Evolutionary conservation across 2,113 vertebrate genomes (phyloP).

Genomic region (Rattus rattus): DNA sequence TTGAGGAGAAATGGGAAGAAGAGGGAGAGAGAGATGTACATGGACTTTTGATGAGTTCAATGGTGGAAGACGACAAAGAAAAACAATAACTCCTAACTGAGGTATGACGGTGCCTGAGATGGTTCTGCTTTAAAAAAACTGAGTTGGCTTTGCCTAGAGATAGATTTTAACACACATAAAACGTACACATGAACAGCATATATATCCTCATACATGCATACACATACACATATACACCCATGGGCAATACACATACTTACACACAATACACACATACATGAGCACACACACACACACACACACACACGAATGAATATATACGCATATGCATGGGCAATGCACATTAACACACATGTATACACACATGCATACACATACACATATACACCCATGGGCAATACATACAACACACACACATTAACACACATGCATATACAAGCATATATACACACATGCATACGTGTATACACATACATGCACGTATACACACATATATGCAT

Average conservation of each 20-base stretch:
- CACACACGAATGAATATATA: background rate
- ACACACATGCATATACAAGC: background rate
- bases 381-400: background rate
- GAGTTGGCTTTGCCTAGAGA: background rate
- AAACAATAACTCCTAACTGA: accelerated
- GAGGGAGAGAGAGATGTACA: background rate
- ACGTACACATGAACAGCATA: no score
- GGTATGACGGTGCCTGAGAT: background rate
- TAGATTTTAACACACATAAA: background rate
- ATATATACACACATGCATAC: background rate
- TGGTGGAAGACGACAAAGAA: background rate
- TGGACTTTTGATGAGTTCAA: background rate
- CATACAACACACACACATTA: background rate
- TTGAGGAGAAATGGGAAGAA: background rate
- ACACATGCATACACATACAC: background rate
- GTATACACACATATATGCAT: background rate
- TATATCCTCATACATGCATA: background rate
- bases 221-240: background rate
- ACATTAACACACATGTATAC: background rate
- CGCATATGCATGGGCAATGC: background rate
- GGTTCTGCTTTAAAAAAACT: background rate
- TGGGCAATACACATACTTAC: background rate
- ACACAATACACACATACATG: no score
- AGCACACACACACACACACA: no score
- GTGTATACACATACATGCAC: no score